Percentiles rank a stretch among this genome's conserved stretches.
phyloP scores from a whole-genome alignment of 2,888 invertebrate species.

The Apotomis capreana region DNA sequence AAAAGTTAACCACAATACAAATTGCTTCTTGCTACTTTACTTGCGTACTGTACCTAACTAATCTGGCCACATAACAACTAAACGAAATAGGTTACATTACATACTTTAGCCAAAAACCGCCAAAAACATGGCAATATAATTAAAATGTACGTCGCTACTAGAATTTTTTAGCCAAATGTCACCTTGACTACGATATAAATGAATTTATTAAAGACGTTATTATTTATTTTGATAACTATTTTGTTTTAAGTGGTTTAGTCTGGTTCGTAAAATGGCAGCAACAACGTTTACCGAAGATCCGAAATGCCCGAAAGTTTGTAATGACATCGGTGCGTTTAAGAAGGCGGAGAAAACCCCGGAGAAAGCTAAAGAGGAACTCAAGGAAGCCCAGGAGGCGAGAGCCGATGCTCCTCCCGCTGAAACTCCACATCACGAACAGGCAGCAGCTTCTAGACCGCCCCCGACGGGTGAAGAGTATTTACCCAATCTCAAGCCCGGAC shows the following conservation, averaged over 20 bases:
- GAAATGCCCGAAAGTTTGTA: conserved; percentile 66
- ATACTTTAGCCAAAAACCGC: too few species aligned
- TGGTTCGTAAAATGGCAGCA: conserved; percentile 42
- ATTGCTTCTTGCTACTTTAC: not conserved
- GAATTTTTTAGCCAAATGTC: too few species aligned
- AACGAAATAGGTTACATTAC: too few species aligned
- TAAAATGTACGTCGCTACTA: too few species aligned
- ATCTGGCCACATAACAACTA: too few species aligned
- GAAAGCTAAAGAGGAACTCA: conserved; percentile 49
- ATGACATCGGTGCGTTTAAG: conserved; percentile 69
- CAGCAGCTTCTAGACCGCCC: conserved; percentile 44
- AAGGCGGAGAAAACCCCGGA: conserved; percentile 62
- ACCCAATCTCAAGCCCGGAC: conserved; percentile 83
- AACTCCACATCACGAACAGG: conserved; percentile 44
- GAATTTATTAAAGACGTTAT: conserved; percentile 41
- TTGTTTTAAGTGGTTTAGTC: not conserved
- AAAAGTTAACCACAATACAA: conserved; percentile 27
- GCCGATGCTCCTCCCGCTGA: not conserved
- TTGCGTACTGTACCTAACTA: not conserved
- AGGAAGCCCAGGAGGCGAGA: conserved; percentile 46
- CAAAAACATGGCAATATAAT: too few species aligned
- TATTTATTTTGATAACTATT: not conserved
- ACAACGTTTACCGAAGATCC: conserved; percentile 66
- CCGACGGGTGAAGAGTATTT: conserved; percentile 58
- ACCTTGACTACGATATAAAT: not conserved